Evolutionary conservation across 2,797 vertebrate species (phyloP).

Genomic region (Alcedo quadribrachys): DNA sequence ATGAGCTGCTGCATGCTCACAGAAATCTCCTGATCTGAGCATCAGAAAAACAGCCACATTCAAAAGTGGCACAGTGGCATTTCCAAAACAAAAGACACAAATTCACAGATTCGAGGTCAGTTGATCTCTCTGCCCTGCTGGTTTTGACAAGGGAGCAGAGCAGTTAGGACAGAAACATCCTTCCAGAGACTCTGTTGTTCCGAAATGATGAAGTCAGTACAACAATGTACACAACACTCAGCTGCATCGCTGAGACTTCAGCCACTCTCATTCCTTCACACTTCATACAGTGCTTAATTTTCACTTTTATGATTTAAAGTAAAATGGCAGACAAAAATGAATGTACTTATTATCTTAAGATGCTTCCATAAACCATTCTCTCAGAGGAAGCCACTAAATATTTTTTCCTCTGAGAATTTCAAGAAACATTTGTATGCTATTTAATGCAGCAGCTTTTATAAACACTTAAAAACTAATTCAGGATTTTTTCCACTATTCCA

Average conservation of each 20-base stretch:
- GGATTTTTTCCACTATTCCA: not conserved
- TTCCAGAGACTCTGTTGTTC: not conserved
- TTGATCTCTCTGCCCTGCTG: not conserved
- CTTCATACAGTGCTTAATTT: not conserved
- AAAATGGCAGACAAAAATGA: not conserved
- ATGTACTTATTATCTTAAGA: not conserved
- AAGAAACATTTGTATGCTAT: not conserved
- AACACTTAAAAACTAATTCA: not conserved
- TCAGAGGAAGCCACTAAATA: not conserved
- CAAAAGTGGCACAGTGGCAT: not conserved
- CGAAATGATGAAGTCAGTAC: not conserved
- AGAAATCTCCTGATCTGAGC: not conserved
- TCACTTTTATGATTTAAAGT: not conserved
- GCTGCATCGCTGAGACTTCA: not conserved
- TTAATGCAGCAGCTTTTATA: not conserved
- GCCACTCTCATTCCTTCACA: not conserved
- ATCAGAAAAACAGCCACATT: not conserved
- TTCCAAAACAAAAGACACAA: not conserved
- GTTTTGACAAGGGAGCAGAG: not conserved
- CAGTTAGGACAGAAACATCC: not conserved
- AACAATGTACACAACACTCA: accelerated
- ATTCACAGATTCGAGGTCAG: not conserved
- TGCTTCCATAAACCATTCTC: not conserved
- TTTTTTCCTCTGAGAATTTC: not conserved
- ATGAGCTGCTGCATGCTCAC: accelerated